Evolutionary conservation across 2,888 invertebrate species (phyloP).

Genomic region (Rosalia funebris): DNA sequence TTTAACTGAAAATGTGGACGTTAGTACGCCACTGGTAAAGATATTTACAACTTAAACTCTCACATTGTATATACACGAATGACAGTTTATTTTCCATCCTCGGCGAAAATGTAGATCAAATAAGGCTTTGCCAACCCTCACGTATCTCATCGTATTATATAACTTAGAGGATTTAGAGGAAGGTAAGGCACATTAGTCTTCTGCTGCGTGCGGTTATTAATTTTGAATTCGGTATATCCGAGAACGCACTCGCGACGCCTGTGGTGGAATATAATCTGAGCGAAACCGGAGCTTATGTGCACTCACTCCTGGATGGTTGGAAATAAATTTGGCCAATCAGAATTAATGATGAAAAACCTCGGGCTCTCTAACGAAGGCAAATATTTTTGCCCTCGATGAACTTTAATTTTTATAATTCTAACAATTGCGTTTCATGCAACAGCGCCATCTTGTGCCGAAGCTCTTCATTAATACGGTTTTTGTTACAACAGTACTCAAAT

Average conservation of each 20-base stretch:
- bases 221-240: neutral
- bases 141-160: neutral
- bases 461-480: too few relatives aligned
- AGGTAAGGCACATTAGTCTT: neutral
- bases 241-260: neutral
- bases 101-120: too few relatives aligned
- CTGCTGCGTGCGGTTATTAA: neutral
- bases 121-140: too few relatives aligned
- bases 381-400: conserved; percentile 19
- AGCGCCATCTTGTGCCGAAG: too few relatives aligned
- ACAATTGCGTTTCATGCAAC: too few relatives aligned
- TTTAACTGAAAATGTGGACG: too few relatives aligned
- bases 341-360: conserved; percentile 19
- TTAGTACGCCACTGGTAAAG: too few relatives aligned
- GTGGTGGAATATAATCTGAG: neutral
- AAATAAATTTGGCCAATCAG: conserved; percentile 23
- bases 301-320: conserved; percentile 7
- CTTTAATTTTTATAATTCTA: conserved; percentile 17
- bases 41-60: too few relatives aligned
- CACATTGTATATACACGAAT: too few relatives aligned
- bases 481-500: too few relatives aligned
- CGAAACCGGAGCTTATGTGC: neutral
- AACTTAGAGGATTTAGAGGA: neutral
- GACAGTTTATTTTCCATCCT: too few relatives aligned
- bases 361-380: conserved; percentile 19